Base-by-base conservation (phyloP, 2,113 vertebrate genomes). In the Ammodytes dubius region DNA sequence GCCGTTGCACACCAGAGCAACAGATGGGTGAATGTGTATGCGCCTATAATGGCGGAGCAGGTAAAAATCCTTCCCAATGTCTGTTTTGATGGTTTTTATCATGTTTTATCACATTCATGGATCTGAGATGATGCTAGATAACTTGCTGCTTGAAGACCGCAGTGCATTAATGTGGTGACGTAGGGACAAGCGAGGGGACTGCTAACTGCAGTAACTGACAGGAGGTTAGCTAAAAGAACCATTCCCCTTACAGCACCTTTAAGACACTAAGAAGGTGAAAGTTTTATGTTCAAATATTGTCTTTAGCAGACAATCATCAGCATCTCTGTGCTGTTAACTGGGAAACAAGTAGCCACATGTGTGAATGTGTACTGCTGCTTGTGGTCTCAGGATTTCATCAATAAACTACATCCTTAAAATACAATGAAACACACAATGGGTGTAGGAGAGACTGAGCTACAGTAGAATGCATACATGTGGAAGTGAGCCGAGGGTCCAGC, bases 251-350 rank as follows among this genome's bases (percentile, higher is more conserved):
- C 13, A 68, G 39, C 53, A 53, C 27, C 46, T 1, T 7, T 42
- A 54, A 74, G 61, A 5, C 5, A 19, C n/a, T 56, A 39, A 59
- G 15, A 50, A 50, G 46, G 47, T 57, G 40, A 35, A 71, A 70
- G n/a, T 37, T 2, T 12, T 72, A 13, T 59, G 14, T 59, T n/a
- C 3, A 59, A 45, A 15, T 70, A 12, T 57, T 6, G 7, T 37
- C 8, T 63, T 14, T 11, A 70, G 37, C n/a, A 57, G 11, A 50
- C 54, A n/a, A 64, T 43, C 40, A 2, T 64, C 15, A 0, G 7
- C 7, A n/a, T 35, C 45, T 47, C n/a, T 65, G 3, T 10, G 40
- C n/a, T n/a, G 13, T 47, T 4, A 61, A 12, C 27, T 59, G 9
- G 45, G 43, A 45, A 11, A 63, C 17, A 27, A 64, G 17, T 3